Evolutionary conservation across 2,113 vertebrate genomes (phyloP), one percentile per base, ranked within the genome.

Genomic region (Poecilia latipinna): DNA sequence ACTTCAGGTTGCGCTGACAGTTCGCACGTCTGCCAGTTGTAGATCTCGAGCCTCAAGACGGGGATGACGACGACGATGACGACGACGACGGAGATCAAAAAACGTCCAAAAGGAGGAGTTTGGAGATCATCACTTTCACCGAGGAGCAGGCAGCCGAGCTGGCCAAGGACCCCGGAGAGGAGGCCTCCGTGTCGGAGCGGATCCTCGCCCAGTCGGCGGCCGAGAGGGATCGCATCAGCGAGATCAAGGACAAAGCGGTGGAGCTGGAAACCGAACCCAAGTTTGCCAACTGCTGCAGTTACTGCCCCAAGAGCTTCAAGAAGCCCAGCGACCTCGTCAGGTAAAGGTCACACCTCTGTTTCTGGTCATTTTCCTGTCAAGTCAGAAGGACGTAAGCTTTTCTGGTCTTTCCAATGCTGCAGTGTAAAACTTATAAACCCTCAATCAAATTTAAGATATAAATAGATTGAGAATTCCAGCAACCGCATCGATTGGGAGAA

Each of bases 231-330:
- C 96, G 98, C 32, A 95, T 99, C 89, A 99, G 98, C 19, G 98
- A 99, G 92, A 95, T 99, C 74, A 97, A 97, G 82, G 98, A 99
- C 86, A 96, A 96, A 70, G 96, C 94, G 1, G 96, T 96, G 0
- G 97, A 97, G 82, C 90, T 98, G 61, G 96, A 98, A 89, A 95
- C 96, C 0, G 98, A 99, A 73, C 98, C 98, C 31, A 97, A 97
- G 91, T 97, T 96, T 1, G 94, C 97, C 80, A 99, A 99, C 93
- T 96, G 97, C 82, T 99, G 98, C 83, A 94, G 76, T 77, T 99
- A 89, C 61, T 99, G 98, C 74, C 97, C 98, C 32, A 99, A 99
- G 92, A 99, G 97, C 91, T 99, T 99, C 93, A 98, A 98, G 94
- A 99, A 99, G 79, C 98, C 98, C 83, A 99, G 98, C 11, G 98